Base-by-base conservation (phyloP, 1,140 invertebrate species). In the Drosophila mayri region DNA sequence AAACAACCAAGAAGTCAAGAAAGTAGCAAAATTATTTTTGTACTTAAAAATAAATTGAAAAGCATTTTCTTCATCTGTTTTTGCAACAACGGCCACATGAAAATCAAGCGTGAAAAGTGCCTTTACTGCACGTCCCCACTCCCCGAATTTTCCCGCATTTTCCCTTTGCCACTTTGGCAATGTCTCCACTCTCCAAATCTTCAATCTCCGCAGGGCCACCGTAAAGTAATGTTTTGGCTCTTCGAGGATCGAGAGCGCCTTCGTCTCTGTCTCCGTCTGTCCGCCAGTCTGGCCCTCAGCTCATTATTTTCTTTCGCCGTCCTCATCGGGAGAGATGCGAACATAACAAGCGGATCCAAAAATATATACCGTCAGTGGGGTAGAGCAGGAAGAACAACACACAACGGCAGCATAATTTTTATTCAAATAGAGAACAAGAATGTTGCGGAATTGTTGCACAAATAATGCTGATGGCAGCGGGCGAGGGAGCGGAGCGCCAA, bases 31-130 rank as follows among this genome's bases (percentile, higher is more conserved):
- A 90, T 90, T 90, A 90, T 90, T 90, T 90, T 90, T 52, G 85
- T 90, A 90, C 85, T 90, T 90, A 90, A 90, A 90, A 90, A 90
- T 90, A 90, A 90, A 90, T 90, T 90, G 86, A 90, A 88, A 90
- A 90, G 75, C 86, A 90, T 90, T 90, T 90, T 90, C 81, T 72
- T 90, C 81, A 84, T 81, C 77, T 88, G 67, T 80, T 77, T 83
- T 73, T 74, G 83, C 85, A 88, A 88, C 85, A 88, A 88, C 85
- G 73, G 85, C 30, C 70, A 54, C 74, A 90, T 74, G 78, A 88
- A 90, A 90, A 88, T 88, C 85, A 84, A 84, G 85, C 80, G 85
- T 88, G 76, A 88, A 88, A 77, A 70, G 85, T 83, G 71, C 75
- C 40, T 40, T 55, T 35, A 7, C 8, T 38, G 16, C 14, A 1